phyloP scores from a whole-genome alignment of 2,888 invertebrate species.

The Carcina quercana region DNA sequence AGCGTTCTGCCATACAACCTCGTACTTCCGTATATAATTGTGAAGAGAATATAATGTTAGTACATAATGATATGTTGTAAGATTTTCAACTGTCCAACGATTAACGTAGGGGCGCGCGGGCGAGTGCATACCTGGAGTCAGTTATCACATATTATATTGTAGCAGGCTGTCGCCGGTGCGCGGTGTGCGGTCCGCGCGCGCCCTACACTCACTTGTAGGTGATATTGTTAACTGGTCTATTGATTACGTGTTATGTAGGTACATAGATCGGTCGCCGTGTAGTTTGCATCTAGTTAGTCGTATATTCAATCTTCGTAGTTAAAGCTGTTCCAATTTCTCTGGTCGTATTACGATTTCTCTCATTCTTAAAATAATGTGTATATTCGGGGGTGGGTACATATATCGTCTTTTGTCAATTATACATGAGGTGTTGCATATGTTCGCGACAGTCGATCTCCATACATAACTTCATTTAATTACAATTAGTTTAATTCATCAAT shows the following conservation, averaged over 20 bases:
- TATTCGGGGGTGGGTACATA: constrained; percentile 59
- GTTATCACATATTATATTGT: too few relatives aligned
- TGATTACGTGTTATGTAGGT: constrained; percentile 61
- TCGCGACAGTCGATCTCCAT: constrained; percentile 22
- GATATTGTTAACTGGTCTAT: constrained; percentile 48
- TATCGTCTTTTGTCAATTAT: constrained; percentile 70
- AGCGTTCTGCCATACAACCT: constrained; percentile 35
- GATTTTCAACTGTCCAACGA: constrained; percentile 46
- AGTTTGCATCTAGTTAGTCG: constrained; percentile 63
- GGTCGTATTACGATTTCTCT: constrained; percentile 54
- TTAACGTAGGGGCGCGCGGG: constrained; percentile 32
- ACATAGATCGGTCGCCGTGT: constrained; percentile 46
- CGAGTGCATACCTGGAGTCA: too few relatives aligned
- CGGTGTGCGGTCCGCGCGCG: too few relatives aligned
- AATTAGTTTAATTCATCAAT: too few relatives aligned
- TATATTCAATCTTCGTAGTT: constrained; percentile 65
- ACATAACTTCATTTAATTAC: too few relatives aligned
- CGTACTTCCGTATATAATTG: constrained; percentile 35
- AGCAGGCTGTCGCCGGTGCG: too few relatives aligned
- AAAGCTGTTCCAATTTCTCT: constrained; percentile 58
- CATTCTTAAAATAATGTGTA: constrained; percentile 45
- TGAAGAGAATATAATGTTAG: constrained; percentile 12
- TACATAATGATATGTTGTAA: constrained; percentile 24
- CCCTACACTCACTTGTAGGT: too few relatives aligned
- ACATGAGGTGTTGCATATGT: constrained; percentile 26